Base-by-base conservation (phyloP, 2,797 vertebrate genomes). In the Sitta carolinensis region DNA sequence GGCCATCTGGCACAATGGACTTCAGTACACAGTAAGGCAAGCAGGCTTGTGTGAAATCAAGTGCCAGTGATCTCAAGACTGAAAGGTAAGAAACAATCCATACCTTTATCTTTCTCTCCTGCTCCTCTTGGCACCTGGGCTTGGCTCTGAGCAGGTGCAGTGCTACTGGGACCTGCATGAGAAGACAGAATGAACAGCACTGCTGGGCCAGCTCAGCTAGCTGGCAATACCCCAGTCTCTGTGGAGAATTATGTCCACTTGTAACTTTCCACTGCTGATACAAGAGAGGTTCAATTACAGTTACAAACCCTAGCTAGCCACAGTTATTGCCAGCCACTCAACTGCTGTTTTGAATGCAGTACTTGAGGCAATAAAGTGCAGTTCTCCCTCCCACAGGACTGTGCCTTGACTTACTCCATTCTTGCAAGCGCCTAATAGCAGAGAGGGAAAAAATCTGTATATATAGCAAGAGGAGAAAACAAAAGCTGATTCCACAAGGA, bases 31-130 rank as follows among this genome's bases (percentile, higher is more conserved):
- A 1, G 30, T 4, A 59, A 20, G 17, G 25, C 45, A 70, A 70
- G 32, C 36, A 69, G 30, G 12, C 32, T 36, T 67, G n/a, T 13
- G 22, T 36, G 36, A 36, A 36, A 36, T 12, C 15, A 79, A 66
- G 32, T 30, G 27, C 51, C 27, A 69, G 0, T 8, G 0, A 5
- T 48, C 15, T 45, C 63, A 61, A 16, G 25, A 59, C 47, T 27
- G 40, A 8, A n/a, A 10, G 6, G 23, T 17, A 13, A 38, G 3
- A 54, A 68, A 47, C 2, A 84, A 64, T 58, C 51, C 88, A 27
- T 91, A 94, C 87, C 92, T 94, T 91, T 2, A 2, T n/a, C 84
- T 80, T 83, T 50, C 32, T 7, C 23, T 78, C 29, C 19, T 1
- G 11, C 8, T 76, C n/a, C 54, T 38, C 12, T 0, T 52, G 54